These are phyloP conservation scores for Spialia ferax DNA, from an alignment of 2,888 invertebrate species.

Conservation along the genomic window DNA sequence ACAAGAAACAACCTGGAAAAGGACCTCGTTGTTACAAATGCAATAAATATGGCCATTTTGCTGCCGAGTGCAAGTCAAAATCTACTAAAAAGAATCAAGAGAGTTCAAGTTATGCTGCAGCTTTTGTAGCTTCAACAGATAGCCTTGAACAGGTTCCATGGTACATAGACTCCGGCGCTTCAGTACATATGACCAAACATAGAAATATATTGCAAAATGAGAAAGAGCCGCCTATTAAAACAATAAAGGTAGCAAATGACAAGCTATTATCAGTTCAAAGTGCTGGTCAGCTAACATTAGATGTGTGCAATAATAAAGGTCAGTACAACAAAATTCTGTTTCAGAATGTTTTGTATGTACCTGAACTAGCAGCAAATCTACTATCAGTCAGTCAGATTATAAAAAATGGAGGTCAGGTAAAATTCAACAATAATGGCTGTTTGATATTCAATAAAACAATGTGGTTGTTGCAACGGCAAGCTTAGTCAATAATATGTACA, in stretches of 20 bases:
- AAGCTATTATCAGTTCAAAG: slow-evolving; percentile 41
- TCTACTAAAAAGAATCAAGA: background rate
- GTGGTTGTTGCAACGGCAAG: slow-evolving; percentile 41
- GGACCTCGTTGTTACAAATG: background rate
- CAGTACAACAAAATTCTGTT: no score
- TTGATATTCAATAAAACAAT: slow-evolving; percentile 21
- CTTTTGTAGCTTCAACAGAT: slow-evolving; percentile 42
- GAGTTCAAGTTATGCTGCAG: slow-evolving; percentile 40
- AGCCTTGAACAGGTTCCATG: slow-evolving; percentile 23
- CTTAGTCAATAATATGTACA: slow-evolving; percentile 44
- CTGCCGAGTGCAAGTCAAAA: background rate
- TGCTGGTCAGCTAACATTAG: slow-evolving; percentile 10
- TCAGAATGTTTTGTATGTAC: slow-evolving; percentile 45
- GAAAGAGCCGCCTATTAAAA: slow-evolving; percentile 41
- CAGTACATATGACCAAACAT: slow-evolving; percentile 46
- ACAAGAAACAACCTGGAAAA: slow-evolving; percentile 1
- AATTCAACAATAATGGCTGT: slow-evolving; percentile 44
- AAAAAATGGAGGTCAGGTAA: no score
- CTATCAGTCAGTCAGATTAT: slow-evolving; percentile 48
- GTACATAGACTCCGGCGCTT: slow-evolving; percentile 49
- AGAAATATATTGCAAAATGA: no score
- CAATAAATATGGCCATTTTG: background rate
- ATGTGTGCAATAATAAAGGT: no score
- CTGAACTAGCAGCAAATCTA: slow-evolving; percentile 44
- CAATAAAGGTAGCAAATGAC: slow-evolving; percentile 45